Conservation (phyloP, 1,140 invertebrate genomes). For the Yoshiicerus persimilis region DNA sequence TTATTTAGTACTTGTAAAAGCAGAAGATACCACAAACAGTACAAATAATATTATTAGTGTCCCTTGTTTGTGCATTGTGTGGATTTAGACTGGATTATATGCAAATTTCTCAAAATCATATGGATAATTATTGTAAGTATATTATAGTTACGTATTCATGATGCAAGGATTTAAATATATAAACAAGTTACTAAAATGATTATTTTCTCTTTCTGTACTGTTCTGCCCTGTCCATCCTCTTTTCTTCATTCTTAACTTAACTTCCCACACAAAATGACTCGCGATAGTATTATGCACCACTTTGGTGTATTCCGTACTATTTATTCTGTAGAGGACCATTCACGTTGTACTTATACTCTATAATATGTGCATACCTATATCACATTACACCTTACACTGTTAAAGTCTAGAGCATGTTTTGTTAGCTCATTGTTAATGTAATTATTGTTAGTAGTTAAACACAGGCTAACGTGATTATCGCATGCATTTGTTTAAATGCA, state of each 20-base stretch:
- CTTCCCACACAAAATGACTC: not conserved
- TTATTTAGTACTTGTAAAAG: not conserved
- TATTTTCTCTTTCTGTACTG: slow-evolving; percentile 9
- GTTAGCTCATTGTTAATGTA: not conserved
- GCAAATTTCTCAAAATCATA: not conserved
- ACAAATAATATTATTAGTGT: not conserved
- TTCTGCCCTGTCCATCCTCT: not conserved
- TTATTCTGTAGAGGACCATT: not conserved
- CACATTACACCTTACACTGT: not conserved
- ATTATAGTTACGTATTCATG: not conserved
- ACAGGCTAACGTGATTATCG: not conserved
- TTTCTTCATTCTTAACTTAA: not conserved
- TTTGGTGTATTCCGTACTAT: not conserved
- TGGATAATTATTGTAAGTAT: not conserved
- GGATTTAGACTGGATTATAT: too few relatives aligned
- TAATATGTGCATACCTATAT: not conserved
- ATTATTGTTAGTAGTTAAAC: not conserved
- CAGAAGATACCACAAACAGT: not conserved
- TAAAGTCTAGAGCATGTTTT: not conserved
- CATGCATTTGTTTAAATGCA: not conserved
- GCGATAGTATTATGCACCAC: not conserved
- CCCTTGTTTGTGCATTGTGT: too few relatives aligned
- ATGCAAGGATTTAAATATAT: not conserved
- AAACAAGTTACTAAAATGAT: not conserved
- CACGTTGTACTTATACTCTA: not conserved